phyloP scores from a whole-genome alignment of 2,797 vertebrate genomes.

The Lacerta agilis region DNA sequence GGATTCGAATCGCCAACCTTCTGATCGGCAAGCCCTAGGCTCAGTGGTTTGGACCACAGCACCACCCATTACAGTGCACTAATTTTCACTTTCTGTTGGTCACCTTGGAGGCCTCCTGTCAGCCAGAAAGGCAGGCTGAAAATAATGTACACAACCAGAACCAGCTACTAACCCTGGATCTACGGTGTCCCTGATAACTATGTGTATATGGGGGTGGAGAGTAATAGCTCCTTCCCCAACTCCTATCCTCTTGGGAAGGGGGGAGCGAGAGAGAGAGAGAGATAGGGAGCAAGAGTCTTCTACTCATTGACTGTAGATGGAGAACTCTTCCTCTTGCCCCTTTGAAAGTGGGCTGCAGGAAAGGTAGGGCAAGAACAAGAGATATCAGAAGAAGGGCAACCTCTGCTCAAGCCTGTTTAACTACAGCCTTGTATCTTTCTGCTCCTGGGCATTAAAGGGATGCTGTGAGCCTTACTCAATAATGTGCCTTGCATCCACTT shows the following conservation, averaged over 20 bases:
- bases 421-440: neutral
- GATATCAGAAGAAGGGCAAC: no score
- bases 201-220: neutral
- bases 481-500: slow-evolving; percentile 88
- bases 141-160: neutral
- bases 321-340: neutral
- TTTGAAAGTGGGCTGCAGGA: neutral
- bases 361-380: no score
- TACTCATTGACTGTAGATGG: no score
- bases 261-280: neutral
- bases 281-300: neutral
- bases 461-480: slow-evolving; percentile 84
- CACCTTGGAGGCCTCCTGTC: neutral
- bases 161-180: neutral
- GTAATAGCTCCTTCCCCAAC: neutral
- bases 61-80: neutral
- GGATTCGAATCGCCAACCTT: no score
- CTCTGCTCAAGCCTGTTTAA: neutral
- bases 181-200: neutral
- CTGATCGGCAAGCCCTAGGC: no score
- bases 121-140: neutral
- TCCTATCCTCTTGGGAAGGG: neutral
- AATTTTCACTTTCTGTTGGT: neutral
- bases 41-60: no score
- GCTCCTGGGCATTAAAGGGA: neutral